phyloP scores from a whole-genome alignment of 2,797 vertebrate genomes.

The Tangara arthus region DNA sequence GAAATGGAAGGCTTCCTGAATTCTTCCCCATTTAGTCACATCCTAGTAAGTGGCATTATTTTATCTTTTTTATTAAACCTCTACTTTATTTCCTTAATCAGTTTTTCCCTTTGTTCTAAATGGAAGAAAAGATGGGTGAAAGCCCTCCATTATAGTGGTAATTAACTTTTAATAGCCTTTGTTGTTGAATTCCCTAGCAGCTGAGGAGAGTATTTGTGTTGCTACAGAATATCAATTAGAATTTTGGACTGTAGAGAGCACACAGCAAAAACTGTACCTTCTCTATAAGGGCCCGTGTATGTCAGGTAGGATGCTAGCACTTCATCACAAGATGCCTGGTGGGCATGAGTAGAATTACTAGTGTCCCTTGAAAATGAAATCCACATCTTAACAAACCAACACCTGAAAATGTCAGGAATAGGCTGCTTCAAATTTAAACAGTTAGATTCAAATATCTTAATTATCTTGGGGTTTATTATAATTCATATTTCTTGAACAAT shows the following conservation, averaged over 20 bases:
- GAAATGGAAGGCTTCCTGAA: not conserved
- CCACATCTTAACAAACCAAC: not conserved
- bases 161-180: slow-evolving; percentile 42
- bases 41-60: not conserved
- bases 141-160: not conserved
- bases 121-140: not conserved
- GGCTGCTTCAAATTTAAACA: not conserved
- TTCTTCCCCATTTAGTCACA: not conserved
- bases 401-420: not conserved
- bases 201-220: not conserved
- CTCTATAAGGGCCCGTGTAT: not conserved
- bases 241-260: not conserved
- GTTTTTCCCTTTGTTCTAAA: not conserved
- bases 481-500: not conserved
- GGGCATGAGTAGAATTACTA: not conserved
- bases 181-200: slow-evolving; percentile 20
- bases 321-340: not conserved
- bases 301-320: not conserved
- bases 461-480: not conserved
- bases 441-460: not conserved
- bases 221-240: slow-evolving; percentile 14
- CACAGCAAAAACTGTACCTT: not conserved
- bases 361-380: not conserved
- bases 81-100: not conserved
- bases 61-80: not conserved